A percentile compares a stretch with the other conserved stretches of the same genome.
These are phyloP conservation scores for Ptychobarbus kaznakovi DNA, from an alignment of 2,797 vertebrate species.

Conservation along the genomic window DNA sequence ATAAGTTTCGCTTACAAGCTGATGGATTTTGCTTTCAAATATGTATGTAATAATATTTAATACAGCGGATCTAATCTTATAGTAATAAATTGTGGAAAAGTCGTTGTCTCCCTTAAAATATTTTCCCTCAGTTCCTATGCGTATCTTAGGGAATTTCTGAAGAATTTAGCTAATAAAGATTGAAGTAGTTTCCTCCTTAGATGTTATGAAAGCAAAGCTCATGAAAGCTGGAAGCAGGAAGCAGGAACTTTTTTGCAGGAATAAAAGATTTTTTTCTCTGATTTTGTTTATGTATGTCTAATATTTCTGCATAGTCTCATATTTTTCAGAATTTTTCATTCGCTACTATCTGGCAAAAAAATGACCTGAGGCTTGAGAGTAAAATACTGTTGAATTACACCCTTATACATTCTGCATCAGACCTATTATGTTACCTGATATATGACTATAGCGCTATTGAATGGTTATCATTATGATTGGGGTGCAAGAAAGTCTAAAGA, in stretches of 20 bases:
- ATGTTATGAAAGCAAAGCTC: constrained; percentile 37
- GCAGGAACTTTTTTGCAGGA: not conserved
- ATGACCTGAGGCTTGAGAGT: not conserved
- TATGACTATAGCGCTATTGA: constrained; percentile 42
- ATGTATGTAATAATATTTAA: constrained; percentile 12
- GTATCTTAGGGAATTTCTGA: not conserved
- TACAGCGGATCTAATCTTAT: not conserved
- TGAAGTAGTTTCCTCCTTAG: constrained; percentile 56
- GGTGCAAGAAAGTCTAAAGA: constrained; percentile 30
- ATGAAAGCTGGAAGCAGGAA: not conserved
- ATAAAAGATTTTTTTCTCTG: not conserved
- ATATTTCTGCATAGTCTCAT: constrained; percentile 4
- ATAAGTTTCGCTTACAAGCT: not conserved
- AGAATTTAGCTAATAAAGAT: constrained; percentile 29
- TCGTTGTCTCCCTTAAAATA: not conserved
- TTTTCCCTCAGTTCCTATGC: not conserved
- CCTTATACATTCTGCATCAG: not conserved
- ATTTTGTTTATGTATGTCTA: not conserved
- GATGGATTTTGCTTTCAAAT: not conserved
- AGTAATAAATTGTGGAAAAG: constrained; percentile 13
- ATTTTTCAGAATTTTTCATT: not conserved
- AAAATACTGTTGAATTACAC: constrained; percentile 14
- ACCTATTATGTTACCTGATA: constrained; percentile 20
- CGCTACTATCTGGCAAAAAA: not conserved
- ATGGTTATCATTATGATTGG: constrained; percentile 48